Evolutionary conservation across 2,113 vertebrate species (phyloP).

Genomic region (Dissostichus mawsoni): DNA sequence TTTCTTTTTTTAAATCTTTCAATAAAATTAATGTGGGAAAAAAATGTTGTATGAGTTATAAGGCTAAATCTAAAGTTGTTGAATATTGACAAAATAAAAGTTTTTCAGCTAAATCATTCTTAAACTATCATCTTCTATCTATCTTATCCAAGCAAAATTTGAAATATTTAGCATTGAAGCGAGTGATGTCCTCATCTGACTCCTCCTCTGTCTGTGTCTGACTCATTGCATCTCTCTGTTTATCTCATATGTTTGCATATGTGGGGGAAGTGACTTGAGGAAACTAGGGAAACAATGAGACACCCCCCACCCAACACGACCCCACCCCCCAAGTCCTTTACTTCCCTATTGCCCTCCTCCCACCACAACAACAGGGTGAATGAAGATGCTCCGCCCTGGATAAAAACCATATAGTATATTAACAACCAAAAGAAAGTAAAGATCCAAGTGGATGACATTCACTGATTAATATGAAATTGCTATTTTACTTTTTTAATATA

Average conservation of each 20-base stretch:
- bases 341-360: conserved; percentile 17
- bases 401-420: neutral
- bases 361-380: neutral
- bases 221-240: neutral
- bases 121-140: neutral
- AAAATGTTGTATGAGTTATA: neutral
- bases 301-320: neutral
- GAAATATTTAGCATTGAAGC: neutral
- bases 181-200: neutral
- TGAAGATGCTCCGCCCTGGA: conserved; percentile 42
- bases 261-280: conserved; percentile 45
- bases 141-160: neutral
- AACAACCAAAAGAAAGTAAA: neutral
- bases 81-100: neutral
- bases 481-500: too few relatives aligned
- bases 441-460: neutral
- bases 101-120: neutral
- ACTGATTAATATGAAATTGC: neutral
- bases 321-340: neutral
- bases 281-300: conserved; percentile 67
- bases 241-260: conserved; percentile 25
- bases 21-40: neutral
- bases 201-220: neutral
- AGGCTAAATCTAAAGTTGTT: neutral
- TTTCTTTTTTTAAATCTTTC: neutral